Percentiles rank a stretch among this genome's conserved stretches.
phyloP scores from a whole-genome alignment of 1,140 invertebrate genomes.

The Subanguina moxae region DNA sequence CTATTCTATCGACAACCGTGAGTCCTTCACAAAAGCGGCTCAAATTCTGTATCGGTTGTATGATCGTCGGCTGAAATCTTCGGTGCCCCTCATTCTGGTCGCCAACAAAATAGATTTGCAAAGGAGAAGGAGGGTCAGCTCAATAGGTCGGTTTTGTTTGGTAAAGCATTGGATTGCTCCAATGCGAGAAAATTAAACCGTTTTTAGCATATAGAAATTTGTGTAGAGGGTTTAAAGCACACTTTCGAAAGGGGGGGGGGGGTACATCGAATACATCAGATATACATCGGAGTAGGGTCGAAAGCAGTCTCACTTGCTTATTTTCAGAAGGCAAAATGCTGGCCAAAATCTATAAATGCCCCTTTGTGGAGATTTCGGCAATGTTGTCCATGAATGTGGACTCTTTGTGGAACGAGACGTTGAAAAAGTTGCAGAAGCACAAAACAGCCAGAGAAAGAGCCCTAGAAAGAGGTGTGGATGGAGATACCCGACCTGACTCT shows the following conservation, averaged over 20 bases:
- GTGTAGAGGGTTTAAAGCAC: too few relatives aligned
- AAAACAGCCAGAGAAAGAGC: constrained; percentile 15
- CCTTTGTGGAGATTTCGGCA: constrained; percentile 45
- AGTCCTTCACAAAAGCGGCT: constrained; percentile 47
- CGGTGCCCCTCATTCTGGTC: constrained; percentile 40
- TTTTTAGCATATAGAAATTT: too few relatives aligned
- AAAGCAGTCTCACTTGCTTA: too few relatives aligned
- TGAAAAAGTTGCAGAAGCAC: constrained; percentile 44
- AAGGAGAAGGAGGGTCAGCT: constrained; percentile 40
- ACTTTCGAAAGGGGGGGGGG: not conserved
- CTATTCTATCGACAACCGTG: constrained; percentile 47
- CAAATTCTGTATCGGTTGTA: constrained; percentile 49
- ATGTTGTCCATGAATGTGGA: constrained; percentile 52
- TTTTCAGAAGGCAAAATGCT: constrained; percentile 54
- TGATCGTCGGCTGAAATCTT: constrained; percentile 18
- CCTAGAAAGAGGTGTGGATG: not conserved
- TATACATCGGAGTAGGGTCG: too few relatives aligned
- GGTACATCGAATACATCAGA: too few relatives aligned
- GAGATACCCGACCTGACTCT: too few relatives aligned
- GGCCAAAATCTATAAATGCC: constrained; percentile 51
- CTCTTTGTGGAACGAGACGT: constrained; percentile 41
- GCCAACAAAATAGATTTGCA: constrained; percentile 51
- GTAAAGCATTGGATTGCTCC: not conserved
- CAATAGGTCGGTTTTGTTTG: constrained; percentile 39
- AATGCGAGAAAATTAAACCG: not conserved